Percentiles rank a stretch among this genome's conserved stretches.
phyloP scores from a whole-genome alignment of 2,888 invertebrate species.

The Epinotia bilunana region DNA sequence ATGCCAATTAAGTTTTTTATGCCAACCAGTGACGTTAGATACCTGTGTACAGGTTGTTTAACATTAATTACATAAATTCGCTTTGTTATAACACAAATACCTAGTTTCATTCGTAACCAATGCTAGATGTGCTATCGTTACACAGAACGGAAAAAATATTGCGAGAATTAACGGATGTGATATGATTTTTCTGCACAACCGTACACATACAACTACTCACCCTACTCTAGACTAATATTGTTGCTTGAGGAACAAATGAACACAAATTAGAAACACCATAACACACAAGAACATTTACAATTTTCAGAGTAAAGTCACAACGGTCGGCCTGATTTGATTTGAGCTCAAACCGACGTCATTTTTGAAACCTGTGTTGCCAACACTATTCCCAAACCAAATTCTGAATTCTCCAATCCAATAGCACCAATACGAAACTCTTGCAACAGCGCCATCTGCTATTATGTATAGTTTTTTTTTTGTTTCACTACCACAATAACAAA shows the following conservation, averaged over 20 bases:
- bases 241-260: not conserved
- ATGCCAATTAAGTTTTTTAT: slow-evolving; percentile 31
- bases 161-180: not conserved
- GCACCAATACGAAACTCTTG: not conserved
- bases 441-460: slow-evolving; percentile 11
- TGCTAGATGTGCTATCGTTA: not conserved
- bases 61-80: slow-evolving; percentile 26
- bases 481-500: slow-evolving; percentile 10
- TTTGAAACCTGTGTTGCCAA: slow-evolving; percentile 34
- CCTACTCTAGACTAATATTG: slow-evolving; percentile 8
- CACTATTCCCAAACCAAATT: not conserved
- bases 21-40: slow-evolving; percentile 36
- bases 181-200: not conserved
- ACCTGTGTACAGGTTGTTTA: slow-evolving; percentile 51
- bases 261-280: slow-evolving; percentile 16
- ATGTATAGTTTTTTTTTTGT: not conserved
- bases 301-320: slow-evolving; percentile 12
- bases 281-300: not conserved
- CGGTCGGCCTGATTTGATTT: slow-evolving; percentile 30
- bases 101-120: not conserved
- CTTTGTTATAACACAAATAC: not conserved
- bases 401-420: no score
- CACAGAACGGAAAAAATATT: slow-evolving; percentile 2
- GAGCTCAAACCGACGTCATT: slow-evolving; percentile 34
- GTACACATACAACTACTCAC: slow-evolving; percentile 1